These are phyloP conservation scores for Neodon shergylaensis DNA, from an alignment of 2,113 vertebrate genomes.

Conservation along the genomic window DNA sequence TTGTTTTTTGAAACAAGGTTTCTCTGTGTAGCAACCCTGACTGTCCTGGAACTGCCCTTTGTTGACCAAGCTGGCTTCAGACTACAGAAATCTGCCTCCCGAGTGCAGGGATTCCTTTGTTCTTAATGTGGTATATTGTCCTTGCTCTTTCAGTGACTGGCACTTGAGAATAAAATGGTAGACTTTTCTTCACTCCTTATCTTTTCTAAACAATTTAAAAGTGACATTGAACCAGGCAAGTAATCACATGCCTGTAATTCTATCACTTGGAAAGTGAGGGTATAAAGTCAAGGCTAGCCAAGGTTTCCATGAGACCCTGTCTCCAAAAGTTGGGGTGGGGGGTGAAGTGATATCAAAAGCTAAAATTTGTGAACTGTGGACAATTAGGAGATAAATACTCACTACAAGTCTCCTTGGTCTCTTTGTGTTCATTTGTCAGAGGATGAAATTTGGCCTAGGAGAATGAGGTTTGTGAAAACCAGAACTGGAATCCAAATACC, in stretches of 20 bases:
- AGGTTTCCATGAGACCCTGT: background rate
- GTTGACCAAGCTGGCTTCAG: background rate
- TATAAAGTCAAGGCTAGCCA: background rate
- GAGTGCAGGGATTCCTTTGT: background rate
- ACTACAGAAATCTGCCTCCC: background rate
- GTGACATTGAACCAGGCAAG: background rate
- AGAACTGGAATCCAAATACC: background rate
- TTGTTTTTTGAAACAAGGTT: background rate
- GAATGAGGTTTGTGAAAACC: slow-evolving; percentile 9
- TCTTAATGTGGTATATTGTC: background rate
- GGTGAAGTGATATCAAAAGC: background rate
- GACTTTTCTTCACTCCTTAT: background rate
- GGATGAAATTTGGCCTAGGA: background rate
- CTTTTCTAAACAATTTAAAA: slow-evolving; percentile 48
- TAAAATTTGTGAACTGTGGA: slow-evolving; percentile 8
- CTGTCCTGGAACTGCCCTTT: background rate
- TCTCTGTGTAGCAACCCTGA: background rate
- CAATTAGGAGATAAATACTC: background rate
- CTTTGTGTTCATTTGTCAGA: background rate
- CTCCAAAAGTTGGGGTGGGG: background rate
- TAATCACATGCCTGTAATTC: background rate
- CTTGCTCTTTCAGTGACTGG: background rate
- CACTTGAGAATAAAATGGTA: slow-evolving; percentile 16
- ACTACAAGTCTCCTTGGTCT: background rate
- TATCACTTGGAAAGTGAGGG: background rate